A percentile compares a stretch with the other conserved stretches of the same genome.
Conservation (phyloP, 2,888 invertebrate genomes). For the Leistus spinibarbis region DNA sequence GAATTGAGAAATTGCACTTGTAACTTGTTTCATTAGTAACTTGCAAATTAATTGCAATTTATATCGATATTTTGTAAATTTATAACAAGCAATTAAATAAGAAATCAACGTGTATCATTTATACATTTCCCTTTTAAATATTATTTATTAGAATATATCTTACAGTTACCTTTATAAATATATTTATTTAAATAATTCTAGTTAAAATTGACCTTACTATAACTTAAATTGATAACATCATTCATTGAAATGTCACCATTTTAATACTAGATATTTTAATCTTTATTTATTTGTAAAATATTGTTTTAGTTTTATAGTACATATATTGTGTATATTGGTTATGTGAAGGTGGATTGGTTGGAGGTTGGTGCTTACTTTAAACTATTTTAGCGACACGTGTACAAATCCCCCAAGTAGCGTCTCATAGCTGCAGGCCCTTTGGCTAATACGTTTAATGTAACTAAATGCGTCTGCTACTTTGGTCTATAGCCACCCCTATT, state of each 20-base stretch:
- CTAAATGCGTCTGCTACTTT: conserved; percentile 17
- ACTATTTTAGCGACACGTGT: conserved; percentile 38
- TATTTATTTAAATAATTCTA: too few relatives aligned
- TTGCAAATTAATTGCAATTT: neutral
- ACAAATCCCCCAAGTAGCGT: conserved; percentile 5
- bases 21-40: conserved; percentile 1
- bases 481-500: neutral
- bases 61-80: neutral
- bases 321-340: too few relatives aligned
- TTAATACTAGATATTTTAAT: too few relatives aligned
- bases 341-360: too few relatives aligned
- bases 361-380: conserved; percentile 30
- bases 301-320: too few relatives aligned
- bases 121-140: neutral
- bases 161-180: too few relatives aligned
- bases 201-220: too few relatives aligned
- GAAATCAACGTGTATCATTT: neutral
- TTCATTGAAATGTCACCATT: too few relatives aligned
- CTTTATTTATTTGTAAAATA: too few relatives aligned
- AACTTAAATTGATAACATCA: too few relatives aligned
- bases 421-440: conserved; percentile 2
- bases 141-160: neutral
- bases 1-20: conserved; percentile 32
- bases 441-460: conserved; percentile 38
- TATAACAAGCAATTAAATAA: neutral